Evolutionary conservation across 2,888 invertebrate species (phyloP).

Genomic region (Cataglyphis altisquamis): DNA sequence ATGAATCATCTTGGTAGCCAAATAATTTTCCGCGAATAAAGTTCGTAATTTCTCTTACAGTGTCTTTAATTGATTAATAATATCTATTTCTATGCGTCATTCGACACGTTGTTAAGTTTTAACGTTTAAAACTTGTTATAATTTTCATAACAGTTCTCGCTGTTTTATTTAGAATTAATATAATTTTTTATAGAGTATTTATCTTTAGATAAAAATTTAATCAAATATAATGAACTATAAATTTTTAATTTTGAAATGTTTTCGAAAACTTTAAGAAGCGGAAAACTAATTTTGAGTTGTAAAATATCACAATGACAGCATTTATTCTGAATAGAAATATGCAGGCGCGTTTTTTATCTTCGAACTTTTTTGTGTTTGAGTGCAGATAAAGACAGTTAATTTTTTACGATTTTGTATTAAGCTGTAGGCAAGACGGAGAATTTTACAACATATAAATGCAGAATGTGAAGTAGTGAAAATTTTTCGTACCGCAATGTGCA

Average conservation of each 20-base stretch:
- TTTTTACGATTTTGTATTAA: background rate
- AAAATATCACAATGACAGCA: background rate
- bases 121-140: background rate
- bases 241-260: background rate
- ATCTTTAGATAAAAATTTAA: background rate
- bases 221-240: background rate
- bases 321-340: background rate
- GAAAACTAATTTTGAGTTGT: background rate
- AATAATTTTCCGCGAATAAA: background rate
- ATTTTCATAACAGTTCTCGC: background rate
- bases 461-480: background rate
- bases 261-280: background rate
- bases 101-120: background rate
- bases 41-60: background rate
- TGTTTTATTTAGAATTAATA: background rate
- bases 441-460: background rate
- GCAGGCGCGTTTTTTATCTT: background rate
- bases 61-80: background rate
- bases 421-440: background rate
- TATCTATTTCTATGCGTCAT: conserved; percentile 6
- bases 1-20: conserved; percentile 19
- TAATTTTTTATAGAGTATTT: background rate
- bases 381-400: background rate
- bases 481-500: background rate
- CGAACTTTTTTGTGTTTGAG: background rate